Base-by-base conservation (phyloP, 2,797 vertebrate species). In the Synaphobranchus kaupii region DNA sequence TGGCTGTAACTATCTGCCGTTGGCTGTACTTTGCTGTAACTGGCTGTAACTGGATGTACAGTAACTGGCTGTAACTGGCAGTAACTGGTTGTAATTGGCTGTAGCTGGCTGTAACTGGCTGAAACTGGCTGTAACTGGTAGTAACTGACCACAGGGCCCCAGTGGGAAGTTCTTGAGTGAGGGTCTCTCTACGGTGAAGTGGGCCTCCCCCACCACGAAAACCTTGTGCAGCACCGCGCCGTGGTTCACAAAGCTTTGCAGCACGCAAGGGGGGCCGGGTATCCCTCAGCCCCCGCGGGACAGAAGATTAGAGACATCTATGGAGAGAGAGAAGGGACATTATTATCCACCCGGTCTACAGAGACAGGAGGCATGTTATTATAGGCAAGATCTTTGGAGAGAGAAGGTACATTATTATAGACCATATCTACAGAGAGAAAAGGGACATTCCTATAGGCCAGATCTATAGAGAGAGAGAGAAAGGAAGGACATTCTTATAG, bases 191-290 rank as follows among this genome's bases (percentile, higher is more conserved):
- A 96, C 96, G 0, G 94, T 93, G 90, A 94, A 96, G 90, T 96
- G 94, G 7, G 90, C 88, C 58, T 94, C 92, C 44, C 96, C 96
- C 17, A 97, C 93, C n/a, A 96, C 95, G 85, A 96, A 97, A 87
- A 96, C 94, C 85, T 97, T 96, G 89, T 96, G 93, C 44, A 97
- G 93, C 28, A 95, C 91, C 0, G 95, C 96, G 0, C 95, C 95
- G 15, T 96, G 96, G 90, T 94, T 97, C 44, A 96, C 91, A 39
- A 96, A 96, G 91, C 95, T 96, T 92, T 97, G 96, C 8, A 96
- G 94, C 34, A 96, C 92, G 50, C 96, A 96, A 25, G 96, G 96
- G 96, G 3, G 95, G 93, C 3, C 9, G 93, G 48, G 94, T 88
- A 0, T 95, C 95, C 17, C 56, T 89, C 89, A 97, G 89, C 6